Evolutionary conservation across 2,888 invertebrate species (phyloP).

Genomic region (Rosalia funebris): DNA sequence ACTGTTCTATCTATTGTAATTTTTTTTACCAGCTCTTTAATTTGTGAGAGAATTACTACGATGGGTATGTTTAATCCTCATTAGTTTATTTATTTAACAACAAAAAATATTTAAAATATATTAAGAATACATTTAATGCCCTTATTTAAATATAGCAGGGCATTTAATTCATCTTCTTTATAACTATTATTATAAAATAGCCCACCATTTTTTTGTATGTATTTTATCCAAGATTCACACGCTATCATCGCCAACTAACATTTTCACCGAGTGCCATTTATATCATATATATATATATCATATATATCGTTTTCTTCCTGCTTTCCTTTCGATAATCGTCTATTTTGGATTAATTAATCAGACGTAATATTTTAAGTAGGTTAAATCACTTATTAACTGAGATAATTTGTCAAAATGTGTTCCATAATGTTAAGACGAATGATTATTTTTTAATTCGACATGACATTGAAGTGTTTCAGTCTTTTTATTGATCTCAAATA

Average conservation of each 20-base stretch:
- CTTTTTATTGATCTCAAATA: conserved; percentile 28
- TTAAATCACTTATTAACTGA: conserved; percentile 18
- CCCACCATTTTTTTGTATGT: no score
- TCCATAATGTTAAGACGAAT: conserved; percentile 24
- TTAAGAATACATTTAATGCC: no score
- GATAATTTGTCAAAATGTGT: conserved; percentile 28
- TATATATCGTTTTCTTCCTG: conserved; percentile 3
- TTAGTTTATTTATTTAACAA: no score
- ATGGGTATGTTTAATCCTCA: no score
- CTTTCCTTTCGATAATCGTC: conserved; percentile 17
- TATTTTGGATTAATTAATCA: conserved; percentile 19
- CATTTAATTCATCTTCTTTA: no score
- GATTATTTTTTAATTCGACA: conserved; percentile 22
- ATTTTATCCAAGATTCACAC: conserved; percentile 2
- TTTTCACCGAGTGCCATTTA: conserved; percentile 24
- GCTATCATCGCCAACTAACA: background rate
- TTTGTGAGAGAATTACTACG: no score
- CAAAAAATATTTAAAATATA: no score
- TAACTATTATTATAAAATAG: no score
- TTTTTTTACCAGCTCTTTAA: no score
- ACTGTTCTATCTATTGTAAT: no score
- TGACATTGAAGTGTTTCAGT: conserved; percentile 21
- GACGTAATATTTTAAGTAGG: conserved; percentile 16
- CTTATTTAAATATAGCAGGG: no score
- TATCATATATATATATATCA: conserved; percentile 3